phyloP scores from a whole-genome alignment of 2,113 vertebrate species.

The Pholis gunnellus region DNA sequence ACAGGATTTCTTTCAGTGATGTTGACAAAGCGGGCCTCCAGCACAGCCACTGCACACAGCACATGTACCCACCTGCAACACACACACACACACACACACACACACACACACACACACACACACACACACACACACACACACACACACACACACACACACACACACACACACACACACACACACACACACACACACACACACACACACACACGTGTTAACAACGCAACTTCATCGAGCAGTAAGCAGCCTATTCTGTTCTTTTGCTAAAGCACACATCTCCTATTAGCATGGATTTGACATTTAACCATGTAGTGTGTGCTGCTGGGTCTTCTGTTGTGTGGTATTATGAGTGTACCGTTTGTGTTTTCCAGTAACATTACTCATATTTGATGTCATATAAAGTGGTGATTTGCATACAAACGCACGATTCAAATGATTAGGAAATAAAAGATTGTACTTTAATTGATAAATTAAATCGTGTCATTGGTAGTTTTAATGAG shows the following conservation, averaged over 20 bases:
- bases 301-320: background rate
- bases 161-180: slow-evolving; percentile 31
- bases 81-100: slow-evolving; percentile 4
- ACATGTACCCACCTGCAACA: slow-evolving; percentile 93
- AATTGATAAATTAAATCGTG: too few relatives aligned
- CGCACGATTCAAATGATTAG: background rate
- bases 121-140: slow-evolving; percentile 94
- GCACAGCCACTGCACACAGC: slow-evolving; percentile 94
- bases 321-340: background rate
- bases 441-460: background rate
- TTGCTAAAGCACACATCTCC: background rate
- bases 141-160: slow-evolving; percentile 27
- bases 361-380: background rate
- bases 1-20: slow-evolving; percentile 92
- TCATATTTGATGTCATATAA: too few relatives aligned
- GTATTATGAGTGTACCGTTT: background rate
- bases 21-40: slow-evolving; percentile 92
- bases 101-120: slow-evolving; percentile 47
- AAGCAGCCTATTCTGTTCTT: background rate
- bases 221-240: background rate
- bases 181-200: slow-evolving; percentile 26
- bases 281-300: background rate
- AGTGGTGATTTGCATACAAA: background rate
- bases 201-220: background rate
- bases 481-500: background rate